Percentiles rank a stretch among this genome's conserved stretches.
phyloP scores from a whole-genome alignment of 2,888 invertebrate genomes.

The Pterostichus niger region DNA sequence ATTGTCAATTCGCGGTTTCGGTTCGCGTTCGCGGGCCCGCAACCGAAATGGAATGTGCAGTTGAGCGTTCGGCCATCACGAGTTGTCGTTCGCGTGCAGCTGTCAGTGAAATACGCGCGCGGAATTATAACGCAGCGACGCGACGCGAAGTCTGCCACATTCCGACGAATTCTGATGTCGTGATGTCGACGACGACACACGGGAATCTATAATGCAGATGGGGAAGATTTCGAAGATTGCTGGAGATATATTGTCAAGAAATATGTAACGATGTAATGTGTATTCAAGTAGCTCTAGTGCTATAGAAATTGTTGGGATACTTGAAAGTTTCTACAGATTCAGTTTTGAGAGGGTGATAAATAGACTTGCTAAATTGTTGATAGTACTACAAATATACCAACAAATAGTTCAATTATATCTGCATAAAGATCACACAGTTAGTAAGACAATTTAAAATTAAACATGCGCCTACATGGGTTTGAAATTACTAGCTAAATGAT shows the following conservation, averaged over 20 bases:
- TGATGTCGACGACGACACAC: background rate
- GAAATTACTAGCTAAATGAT: too few species aligned
- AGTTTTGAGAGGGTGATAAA: too few species aligned
- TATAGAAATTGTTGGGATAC: too few species aligned
- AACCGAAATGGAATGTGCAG: conserved; percentile 53
- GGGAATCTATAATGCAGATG: conserved; percentile 10
- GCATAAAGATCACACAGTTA: too few species aligned
- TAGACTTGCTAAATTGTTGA: too few species aligned
- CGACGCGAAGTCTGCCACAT: conserved; percentile 15
- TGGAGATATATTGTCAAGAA: background rate
- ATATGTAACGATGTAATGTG: background rate
- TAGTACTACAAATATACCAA: too few species aligned
- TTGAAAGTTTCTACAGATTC: too few species aligned
- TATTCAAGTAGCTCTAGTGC: too few species aligned
- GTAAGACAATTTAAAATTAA: too few species aligned
- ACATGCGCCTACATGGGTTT: too few species aligned
- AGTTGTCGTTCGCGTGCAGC: conserved; percentile 58
- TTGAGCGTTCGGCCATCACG: conserved; percentile 59
- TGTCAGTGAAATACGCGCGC: conserved; percentile 53
- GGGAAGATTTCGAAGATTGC: background rate
- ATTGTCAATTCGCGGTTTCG: conserved; percentile 42
- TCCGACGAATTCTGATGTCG: background rate
- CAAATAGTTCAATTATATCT: too few species aligned
- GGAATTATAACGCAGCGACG: conserved; percentile 47
- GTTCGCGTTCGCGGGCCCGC: conserved; percentile 24